Base-by-base conservation (phyloP, 1,140 invertebrate species). In the Monochamus saltuarius region DNA sequence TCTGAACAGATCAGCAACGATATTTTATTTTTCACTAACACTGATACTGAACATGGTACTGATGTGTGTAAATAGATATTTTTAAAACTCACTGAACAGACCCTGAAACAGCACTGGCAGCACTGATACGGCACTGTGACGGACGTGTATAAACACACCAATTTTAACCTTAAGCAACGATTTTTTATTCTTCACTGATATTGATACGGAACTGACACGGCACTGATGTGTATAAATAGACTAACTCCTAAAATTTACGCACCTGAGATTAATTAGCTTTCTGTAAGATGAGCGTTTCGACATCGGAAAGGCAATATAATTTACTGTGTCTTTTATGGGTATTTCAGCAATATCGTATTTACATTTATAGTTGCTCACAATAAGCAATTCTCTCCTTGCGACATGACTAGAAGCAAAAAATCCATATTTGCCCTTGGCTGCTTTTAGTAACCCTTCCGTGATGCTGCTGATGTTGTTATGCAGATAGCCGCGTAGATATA, bases 401-500 rank as follows among this genome's bases (percentile, higher is more conserved):
- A 56, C 35, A 9, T 66, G 58, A 8, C 54, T 43, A 7, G 66
- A 66, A 1, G 61, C 66, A 17, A 70, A 70, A 39, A 70, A 63
- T 17, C 63, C 68, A 46, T 70, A 70, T 37, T 62, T 59, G 4
- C 66, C 61, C 37, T 62, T 56, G 9, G 61, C 57, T 3, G 61
- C 64, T 46, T 53, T 61, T 3, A 66, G 39, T 1, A 70, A 40
- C 8, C 68, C 68, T 37, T 63, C 61, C 10, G 60, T 64, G n/a
- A 70, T 61, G 39, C 66, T 64, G 3, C 43, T 53, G 2, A 67
- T 59, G 17, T 59, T 49, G 13, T 62, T 66, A 29, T 65, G 56
- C 13, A 68, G 37, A 59, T 68, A 70, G 8, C 68, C 68, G 38
- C 66, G 45, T 3, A 70, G 37, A 49, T 70, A 70, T n/a, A 70